These are phyloP conservation scores for Azemiops feae DNA, from an alignment of 2,113 vertebrate genomes.

Conservation along the genomic window DNA sequence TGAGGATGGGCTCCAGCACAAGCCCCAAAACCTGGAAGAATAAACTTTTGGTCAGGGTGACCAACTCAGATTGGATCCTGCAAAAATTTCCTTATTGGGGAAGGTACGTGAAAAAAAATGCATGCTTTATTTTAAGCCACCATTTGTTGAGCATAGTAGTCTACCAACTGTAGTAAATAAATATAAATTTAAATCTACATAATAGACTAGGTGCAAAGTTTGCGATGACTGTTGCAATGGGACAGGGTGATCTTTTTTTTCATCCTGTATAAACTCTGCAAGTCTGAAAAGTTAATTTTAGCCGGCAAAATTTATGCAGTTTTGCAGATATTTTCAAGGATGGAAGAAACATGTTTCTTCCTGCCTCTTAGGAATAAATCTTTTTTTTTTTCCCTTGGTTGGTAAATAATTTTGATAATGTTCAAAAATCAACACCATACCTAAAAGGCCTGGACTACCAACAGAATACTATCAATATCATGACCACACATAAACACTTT, in stretches of 20 bases:
- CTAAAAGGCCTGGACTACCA: not conserved
- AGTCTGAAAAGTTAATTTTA: not conserved
- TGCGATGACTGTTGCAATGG: not conserved
- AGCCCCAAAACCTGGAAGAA: no score
- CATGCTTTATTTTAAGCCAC: not conserved
- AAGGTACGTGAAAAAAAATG: not conserved
- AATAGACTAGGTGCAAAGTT: not conserved
- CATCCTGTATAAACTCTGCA: not conserved
- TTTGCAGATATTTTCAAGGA: not conserved
- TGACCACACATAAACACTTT: not conserved
- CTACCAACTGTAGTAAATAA: not conserved
- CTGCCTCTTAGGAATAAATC: not conserved
- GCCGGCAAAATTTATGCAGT: not conserved
- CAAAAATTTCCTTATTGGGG: not conserved
- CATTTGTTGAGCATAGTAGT: not conserved
- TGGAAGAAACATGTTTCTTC: not conserved
- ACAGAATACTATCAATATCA: not conserved
- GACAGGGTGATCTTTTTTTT: not conserved
- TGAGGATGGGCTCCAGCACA: no score
- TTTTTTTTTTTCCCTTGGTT: not conserved
- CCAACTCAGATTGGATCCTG: no score
- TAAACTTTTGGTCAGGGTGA: no score
- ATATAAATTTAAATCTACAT: not conserved
- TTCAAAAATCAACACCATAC: slow-evolving; percentile 3
- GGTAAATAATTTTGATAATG: not conserved